Evolutionary conservation across 2,797 vertebrate species (phyloP).

Genomic region (Sebastes iracundus): DNA sequence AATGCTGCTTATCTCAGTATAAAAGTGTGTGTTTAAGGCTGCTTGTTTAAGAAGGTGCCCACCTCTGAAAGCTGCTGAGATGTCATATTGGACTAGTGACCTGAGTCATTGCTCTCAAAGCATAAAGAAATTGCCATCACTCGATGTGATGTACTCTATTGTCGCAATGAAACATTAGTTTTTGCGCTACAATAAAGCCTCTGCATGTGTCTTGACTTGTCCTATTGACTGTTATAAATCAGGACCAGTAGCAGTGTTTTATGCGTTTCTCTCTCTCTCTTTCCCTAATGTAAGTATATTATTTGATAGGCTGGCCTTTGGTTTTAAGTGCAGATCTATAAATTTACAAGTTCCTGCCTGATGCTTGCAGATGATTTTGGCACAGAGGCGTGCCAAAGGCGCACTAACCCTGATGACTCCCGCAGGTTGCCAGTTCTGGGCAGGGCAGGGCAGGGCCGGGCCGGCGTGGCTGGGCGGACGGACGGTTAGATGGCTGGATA

Average conservation of each 20-base stretch:
- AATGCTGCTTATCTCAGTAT: constrained; percentile 48
- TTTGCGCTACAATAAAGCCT: constrained; percentile 10
- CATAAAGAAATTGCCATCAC: constrained; percentile 15
- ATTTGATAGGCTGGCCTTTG: constrained; percentile 61
- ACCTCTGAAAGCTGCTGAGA: constrained; percentile 27
- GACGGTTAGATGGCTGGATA: neutral
- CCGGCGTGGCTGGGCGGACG: neutral
- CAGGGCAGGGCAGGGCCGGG: constrained; percentile 41
- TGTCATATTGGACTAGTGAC: constrained; percentile 18
- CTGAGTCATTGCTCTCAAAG: constrained; percentile 20
- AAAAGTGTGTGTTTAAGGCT: constrained; percentile 5
- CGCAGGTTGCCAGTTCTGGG: constrained; percentile 65
- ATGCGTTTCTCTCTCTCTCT: constrained; percentile 1
- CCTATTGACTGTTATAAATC: constrained; percentile 29
- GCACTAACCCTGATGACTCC: constrained; percentile 83
- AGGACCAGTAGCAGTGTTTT: constrained; percentile 35
- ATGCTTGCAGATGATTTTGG: constrained; percentile 60
- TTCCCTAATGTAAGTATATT: constrained; percentile 38
- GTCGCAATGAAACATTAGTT: constrained; percentile 17
- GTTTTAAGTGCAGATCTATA: constrained; percentile 69
- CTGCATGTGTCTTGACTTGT: constrained; percentile 13
- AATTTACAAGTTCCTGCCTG: constrained; percentile 60
- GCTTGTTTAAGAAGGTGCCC: constrained; percentile 24
- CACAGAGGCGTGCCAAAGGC: constrained; percentile 65
- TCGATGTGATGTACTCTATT: constrained; percentile 10